phyloP scores from a whole-genome alignment of 2,888 invertebrate species.

The Thymelicus acteon region DNA sequence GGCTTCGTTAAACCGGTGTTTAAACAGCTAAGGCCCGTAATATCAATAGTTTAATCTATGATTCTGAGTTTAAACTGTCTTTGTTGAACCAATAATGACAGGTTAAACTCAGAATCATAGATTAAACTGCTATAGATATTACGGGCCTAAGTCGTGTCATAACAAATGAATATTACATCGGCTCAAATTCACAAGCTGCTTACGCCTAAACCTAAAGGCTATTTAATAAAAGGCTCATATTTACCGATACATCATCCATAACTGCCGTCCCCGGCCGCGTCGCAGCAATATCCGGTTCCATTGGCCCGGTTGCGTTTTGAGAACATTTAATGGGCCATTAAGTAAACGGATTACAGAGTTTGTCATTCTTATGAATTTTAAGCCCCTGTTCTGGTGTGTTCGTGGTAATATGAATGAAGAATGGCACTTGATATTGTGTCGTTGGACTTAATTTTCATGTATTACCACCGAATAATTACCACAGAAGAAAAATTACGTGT shows the following conservation, averaged over 20 bases:
- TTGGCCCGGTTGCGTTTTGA: slow-evolving; percentile 26
- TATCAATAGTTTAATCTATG: no score
- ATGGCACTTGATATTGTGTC: background rate
- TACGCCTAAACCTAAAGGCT: slow-evolving; percentile 3
- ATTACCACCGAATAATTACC: no score
- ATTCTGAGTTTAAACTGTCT: no score
- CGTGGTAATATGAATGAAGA: slow-evolving; percentile 7
- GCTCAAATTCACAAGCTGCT: background rate
- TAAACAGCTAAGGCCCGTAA: no score
- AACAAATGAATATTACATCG: background rate
- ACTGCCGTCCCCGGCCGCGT: slow-evolving; percentile 14
- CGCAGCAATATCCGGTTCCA: slow-evolving; percentile 19
- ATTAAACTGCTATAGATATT: no score
- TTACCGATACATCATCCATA: slow-evolving; percentile 30
- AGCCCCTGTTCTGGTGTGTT: slow-evolving; percentile 1
- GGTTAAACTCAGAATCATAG: no score
- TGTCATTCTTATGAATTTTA: slow-evolving; percentile 23
- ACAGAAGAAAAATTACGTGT: no score
- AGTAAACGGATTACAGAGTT: slow-evolving; percentile 14
- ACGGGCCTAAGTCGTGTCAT: no score
- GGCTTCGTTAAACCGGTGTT: no score
- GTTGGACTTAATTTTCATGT: no score
- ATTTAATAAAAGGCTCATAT: slow-evolving; percentile 22
- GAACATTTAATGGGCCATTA: slow-evolving; percentile 31
- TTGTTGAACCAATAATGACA: no score